A percentile compares a stretch with the other conserved stretches of the same genome.
These are phyloP conservation scores for Trachelus iudaicus DNA, from an alignment of 2,888 invertebrate genomes.

Conservation along the genomic window DNA sequence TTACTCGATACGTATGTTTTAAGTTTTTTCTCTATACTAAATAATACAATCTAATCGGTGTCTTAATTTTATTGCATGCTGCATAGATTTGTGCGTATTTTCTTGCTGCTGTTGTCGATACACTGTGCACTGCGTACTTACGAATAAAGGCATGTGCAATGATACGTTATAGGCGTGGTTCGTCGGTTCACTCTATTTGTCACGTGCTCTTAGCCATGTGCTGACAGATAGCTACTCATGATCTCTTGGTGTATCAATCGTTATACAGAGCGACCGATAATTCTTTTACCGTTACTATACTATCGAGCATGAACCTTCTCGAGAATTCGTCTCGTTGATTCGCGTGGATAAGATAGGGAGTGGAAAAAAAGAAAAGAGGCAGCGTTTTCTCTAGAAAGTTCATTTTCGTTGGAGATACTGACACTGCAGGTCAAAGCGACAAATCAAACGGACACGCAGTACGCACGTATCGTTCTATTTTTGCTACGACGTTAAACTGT, in stretches of 20 bases:
- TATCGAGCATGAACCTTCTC: not conserved
- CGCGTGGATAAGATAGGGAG: not conserved
- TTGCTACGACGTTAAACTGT: not conserved
- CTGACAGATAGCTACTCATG: not conserved
- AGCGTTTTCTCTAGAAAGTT: not conserved
- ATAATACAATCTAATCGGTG: not conserved
- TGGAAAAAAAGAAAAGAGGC: not conserved
- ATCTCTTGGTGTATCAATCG: not conserved
- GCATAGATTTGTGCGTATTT: not conserved
- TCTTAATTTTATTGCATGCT: not conserved
- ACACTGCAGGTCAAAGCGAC: not conserved
- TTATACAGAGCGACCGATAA: not conserved
- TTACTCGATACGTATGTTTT: not conserved
- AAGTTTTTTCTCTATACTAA: not conserved
- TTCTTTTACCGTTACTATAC: not conserved
- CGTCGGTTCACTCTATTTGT: not conserved
- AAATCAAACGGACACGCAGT: not conserved
- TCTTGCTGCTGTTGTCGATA: not conserved
- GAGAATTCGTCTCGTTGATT: not conserved
- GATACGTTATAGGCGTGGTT: slow-evolving; percentile 10
- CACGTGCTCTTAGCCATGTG: not conserved
- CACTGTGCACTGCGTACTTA: not conserved
- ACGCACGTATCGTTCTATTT: not conserved
- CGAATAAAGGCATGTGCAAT: slow-evolving; percentile 22
- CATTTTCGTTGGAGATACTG: not conserved